Base-by-base conservation (phyloP, 2,113 vertebrate genomes). In the Pseudorhombus dupliciocellatus region DNA sequence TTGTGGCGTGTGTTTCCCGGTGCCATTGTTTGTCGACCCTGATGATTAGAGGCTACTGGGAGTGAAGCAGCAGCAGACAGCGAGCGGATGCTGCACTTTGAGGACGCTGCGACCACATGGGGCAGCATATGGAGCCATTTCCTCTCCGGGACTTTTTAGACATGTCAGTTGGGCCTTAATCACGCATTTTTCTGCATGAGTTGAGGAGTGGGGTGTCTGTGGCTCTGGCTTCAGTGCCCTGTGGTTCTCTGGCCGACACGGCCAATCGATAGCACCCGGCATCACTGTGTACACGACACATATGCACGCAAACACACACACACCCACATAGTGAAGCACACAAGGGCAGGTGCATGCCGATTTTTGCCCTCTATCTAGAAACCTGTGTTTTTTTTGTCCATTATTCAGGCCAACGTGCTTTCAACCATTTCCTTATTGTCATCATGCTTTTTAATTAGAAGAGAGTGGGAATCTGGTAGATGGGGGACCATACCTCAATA, bases 161-260 rank as follows among this genome's bases (percentile, higher is more conserved):
- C 84, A 88, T 90, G 87, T 90, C 86, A 89, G 84, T 86, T 60
- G 82, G 79, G 83, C 81, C 85, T 79, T 88, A 82, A 90, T 89
- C 76, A 62, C 77, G 81, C 57, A 80, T 87, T 91, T 89, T 88
- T 92, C 87, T 88, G 88, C 90, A 88, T 90, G 89, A 90, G 71
- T 62, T 75, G 87, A 87, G 68, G 81, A 75, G 66, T 71, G 70
- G 74, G 85, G 77, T 80, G 75, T 85, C 80, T 74, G 66, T 77
- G 42, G 14, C 78, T 85, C 65, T 76, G 88, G 79, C 83, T 80
- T 70, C 75, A 72, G 73, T 88, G 85, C 73, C 87, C 84, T 54
- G 30, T 30, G 63, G 85, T 71, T 79, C 84, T 87, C 70, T 77
- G 66, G 66, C 69, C 72, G 80, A 76, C 62, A 34, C 83, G 72